These are phyloP conservation scores for Tubulanus polymorphus DNA, from an alignment of 2,888 invertebrate species.

Conservation along the genomic window DNA sequence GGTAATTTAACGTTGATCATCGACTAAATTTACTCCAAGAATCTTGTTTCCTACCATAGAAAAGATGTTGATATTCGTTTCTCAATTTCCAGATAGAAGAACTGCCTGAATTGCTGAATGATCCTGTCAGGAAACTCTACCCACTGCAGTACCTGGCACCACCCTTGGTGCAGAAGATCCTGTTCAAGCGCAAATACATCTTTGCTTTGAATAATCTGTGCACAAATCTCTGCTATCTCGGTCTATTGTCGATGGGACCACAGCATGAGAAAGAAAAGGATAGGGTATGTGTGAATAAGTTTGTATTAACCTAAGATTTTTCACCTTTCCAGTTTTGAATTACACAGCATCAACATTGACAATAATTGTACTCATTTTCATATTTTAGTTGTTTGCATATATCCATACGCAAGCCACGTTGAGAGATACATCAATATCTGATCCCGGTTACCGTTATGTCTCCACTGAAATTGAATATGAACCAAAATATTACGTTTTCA, in stretches of 20 bases:
- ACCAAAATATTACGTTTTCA: slow-evolving; percentile 59
- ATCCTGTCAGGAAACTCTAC: slow-evolving; percentile 66
- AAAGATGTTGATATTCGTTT: not conserved
- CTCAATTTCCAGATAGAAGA: slow-evolving; percentile 55
- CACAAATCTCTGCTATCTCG: slow-evolving; percentile 62
- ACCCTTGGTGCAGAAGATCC: slow-evolving; percentile 57
- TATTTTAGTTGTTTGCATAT: slow-evolving; percentile 60
- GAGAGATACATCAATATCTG: slow-evolving; percentile 65
- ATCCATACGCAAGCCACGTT: slow-evolving; percentile 63
- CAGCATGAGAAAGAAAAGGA: slow-evolving; percentile 65
- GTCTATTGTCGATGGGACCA: slow-evolving; percentile 67
- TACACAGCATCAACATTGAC: too few species aligned
- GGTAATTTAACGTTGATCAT: slow-evolving; percentile 33
- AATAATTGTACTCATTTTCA: too few species aligned
- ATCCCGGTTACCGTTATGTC: slow-evolving; percentile 63
- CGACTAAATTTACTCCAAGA: too few species aligned
- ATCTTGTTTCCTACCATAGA: not conserved
- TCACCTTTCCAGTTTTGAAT: too few species aligned
- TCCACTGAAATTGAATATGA: slow-evolving; percentile 62
- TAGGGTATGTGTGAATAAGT: slow-evolving; percentile 55
- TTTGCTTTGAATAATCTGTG: slow-evolving; percentile 60
- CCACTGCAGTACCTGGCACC: slow-evolving; percentile 62
- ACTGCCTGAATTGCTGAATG: slow-evolving; percentile 60
- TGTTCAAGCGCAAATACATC: slow-evolving; percentile 62
- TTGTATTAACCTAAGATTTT: too few species aligned